Conservation (phyloP, 1,140 invertebrate genomes). For the Cyclina sinensis region DNA sequence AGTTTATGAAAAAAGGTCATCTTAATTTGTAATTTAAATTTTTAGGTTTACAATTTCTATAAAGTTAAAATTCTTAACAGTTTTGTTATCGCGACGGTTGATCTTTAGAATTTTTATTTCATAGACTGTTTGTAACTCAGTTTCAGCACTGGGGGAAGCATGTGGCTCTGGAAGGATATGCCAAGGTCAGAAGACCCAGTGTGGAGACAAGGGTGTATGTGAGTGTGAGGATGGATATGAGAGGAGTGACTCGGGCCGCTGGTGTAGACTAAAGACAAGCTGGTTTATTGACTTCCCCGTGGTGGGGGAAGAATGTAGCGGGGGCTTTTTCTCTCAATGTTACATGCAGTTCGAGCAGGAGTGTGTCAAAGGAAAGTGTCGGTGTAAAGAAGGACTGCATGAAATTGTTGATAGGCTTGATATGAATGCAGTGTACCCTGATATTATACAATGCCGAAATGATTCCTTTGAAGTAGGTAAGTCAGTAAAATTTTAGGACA, state of each 20-base stretch:
- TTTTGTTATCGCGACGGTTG: no score
- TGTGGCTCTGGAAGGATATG: slow-evolving; percentile 21
- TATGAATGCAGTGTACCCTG: slow-evolving; percentile 42
- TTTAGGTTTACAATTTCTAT: no score
- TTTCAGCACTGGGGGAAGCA: slow-evolving; percentile 34
- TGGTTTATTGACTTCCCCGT: slow-evolving; percentile 52
- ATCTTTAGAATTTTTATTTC: background rate
- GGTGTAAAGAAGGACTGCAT: slow-evolving; percentile 29
- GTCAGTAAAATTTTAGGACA: no score
- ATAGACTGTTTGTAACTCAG: background rate
- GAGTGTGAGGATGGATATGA: slow-evolving; percentile 46
- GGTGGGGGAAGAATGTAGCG: slow-evolving; percentile 48
- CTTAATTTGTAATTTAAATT: no score
- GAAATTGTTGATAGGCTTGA: background rate
- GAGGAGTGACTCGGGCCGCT: slow-evolving; percentile 39
- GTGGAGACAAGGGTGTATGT: slow-evolving; percentile 47
- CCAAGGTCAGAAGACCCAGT: slow-evolving; percentile 30
- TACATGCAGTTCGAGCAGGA: slow-evolving; percentile 57
- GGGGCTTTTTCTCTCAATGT: slow-evolving; percentile 50
- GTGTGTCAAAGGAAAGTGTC: slow-evolving; percentile 27
- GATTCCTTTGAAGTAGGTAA: background rate
- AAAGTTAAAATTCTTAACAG: no score
- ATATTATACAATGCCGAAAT: slow-evolving; percentile 53
- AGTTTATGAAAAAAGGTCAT: no score
- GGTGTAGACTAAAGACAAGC: slow-evolving; percentile 54